A percentile compares a stretch with the other conserved stretches of the same genome.
Conservation (phyloP, 2,888 invertebrate species). For the Tubulanus polymorphus region DNA sequence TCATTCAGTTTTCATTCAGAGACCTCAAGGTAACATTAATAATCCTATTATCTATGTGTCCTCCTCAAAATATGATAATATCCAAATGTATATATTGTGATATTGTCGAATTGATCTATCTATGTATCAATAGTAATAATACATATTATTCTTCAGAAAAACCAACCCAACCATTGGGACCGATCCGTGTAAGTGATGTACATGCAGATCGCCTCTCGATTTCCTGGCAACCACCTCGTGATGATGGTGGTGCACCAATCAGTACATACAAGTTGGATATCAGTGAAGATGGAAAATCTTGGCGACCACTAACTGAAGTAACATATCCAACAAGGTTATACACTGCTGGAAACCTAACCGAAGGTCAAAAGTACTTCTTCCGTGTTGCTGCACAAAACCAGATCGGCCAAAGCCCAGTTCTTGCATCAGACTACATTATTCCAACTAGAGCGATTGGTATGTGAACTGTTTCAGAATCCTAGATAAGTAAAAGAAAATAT, state of each 20-base stretch:
- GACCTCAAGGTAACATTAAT: constrained; percentile 57
- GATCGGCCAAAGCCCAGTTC: constrained; percentile 77
- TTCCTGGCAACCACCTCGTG: constrained; percentile 50
- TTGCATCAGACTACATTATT: constrained; percentile 33
- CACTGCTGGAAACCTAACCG: constrained; percentile 22
- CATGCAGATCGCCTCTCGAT: constrained; percentile 47
- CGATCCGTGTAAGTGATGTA: constrained; percentile 27
- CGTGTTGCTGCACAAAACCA: constrained; percentile 55
- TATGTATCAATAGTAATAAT: too few relatives aligned
- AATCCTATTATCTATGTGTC: too few relatives aligned
- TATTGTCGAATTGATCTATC: too few relatives aligned
- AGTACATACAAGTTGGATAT: constrained; percentile 39
- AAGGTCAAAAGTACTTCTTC: constrained; percentile 37
- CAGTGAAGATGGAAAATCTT: constrained; percentile 42
- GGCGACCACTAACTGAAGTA: constrained; percentile 23
- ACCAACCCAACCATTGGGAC: constrained; percentile 23
- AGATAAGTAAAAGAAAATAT: too few relatives aligned
- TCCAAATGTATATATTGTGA: too few relatives aligned
- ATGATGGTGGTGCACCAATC: constrained; percentile 45
- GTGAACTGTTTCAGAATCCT: too few relatives aligned
- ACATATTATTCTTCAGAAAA: constrained; percentile 26
- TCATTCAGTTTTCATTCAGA: constrained; percentile 70
- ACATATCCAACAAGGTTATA: constrained; percentile 18
- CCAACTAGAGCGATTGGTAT: constrained; percentile 41
- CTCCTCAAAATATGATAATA: too few relatives aligned